A percentile compares a stretch with the other conserved stretches of the same genome.
These are phyloP conservation scores for Dicentrarchus labrax DNA, from an alignment of 2,113 vertebrate genomes.

Conservation along the genomic window DNA sequence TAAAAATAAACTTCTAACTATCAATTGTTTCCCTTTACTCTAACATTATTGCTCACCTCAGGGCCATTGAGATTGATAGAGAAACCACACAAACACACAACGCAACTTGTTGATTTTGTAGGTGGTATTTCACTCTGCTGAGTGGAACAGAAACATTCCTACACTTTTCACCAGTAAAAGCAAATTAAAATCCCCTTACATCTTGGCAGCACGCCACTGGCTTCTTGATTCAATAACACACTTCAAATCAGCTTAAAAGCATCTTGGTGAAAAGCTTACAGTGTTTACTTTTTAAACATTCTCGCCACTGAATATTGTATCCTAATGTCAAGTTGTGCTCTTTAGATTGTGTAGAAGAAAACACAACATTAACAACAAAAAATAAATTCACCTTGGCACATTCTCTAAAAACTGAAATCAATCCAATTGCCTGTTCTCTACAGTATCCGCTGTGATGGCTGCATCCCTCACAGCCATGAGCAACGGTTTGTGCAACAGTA, in stretches of 20 bases:
- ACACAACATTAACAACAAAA: not conserved
- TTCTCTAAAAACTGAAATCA: conserved; percentile 26
- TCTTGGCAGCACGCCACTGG: conserved; percentile 19
- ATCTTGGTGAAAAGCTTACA: conserved; percentile 41
- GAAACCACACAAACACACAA: not conserved
- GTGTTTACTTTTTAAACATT: conserved; percentile 29
- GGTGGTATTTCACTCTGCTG: conserved; percentile 12
- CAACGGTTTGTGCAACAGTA: conserved; percentile 37
- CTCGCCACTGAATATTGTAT: conserved; percentile 30
- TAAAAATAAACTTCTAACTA: not conserved
- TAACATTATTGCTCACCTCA: not conserved
- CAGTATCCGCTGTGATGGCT: conserved; percentile 9
- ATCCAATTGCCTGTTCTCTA: conserved; percentile 29
- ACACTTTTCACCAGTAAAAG: conserved; percentile 23
- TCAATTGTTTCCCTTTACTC: not conserved
- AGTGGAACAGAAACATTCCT: conserved; percentile 30
- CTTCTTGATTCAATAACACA: conserved; percentile 50
- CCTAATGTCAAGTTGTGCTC: conserved; percentile 37
- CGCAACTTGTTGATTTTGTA: not conserved
- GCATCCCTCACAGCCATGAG: conserved; percentile 37
- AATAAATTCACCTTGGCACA: conserved; percentile 14
- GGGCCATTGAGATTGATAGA: not conserved
- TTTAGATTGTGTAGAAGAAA: conserved; percentile 17
- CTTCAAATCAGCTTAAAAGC: conserved; percentile 52
- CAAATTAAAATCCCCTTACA: conserved; percentile 48